Evolutionary conservation across 2,113 vertebrate genomes (phyloP).

Genomic region (Anolis sagrei): DNA sequence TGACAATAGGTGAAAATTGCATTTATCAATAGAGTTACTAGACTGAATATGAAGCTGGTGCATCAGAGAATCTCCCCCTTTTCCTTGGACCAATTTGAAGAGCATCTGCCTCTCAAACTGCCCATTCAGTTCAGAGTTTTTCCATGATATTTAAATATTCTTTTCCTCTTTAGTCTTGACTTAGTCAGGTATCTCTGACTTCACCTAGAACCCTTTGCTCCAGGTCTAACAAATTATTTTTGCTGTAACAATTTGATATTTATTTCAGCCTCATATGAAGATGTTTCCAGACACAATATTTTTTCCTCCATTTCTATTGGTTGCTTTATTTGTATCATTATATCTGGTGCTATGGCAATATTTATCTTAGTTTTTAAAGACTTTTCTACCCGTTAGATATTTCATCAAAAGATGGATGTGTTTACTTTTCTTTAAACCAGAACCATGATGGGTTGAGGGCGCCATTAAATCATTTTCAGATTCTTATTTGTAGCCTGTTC

Average conservation of each 20-base stretch:
- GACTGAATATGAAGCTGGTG: no score
- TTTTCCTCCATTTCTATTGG: neutral
- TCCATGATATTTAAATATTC: neutral
- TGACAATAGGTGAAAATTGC: no score
- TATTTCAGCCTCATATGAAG: neutral
- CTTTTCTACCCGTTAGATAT: slow-evolving; percentile 29
- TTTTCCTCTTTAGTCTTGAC: neutral
- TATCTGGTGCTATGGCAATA: neutral
- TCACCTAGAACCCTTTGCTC: neutral
- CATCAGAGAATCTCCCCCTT: no score
- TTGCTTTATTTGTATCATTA: neutral
- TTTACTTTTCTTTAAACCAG: slow-evolving; percentile 29
- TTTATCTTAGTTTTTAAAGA: slow-evolving; percentile 26
- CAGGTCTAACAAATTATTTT: neutral
- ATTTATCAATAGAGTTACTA: no score
- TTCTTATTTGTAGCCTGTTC: slow-evolving; percentile 26
- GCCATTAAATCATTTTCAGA: slow-evolving; percentile 22
- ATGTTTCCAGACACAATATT: neutral
- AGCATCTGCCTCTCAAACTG: no score
- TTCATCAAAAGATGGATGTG: slow-evolving; percentile 35
- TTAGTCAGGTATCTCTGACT: neutral
- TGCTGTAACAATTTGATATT: neutral
- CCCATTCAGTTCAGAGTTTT: no score
- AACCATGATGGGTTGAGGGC: slow-evolving; percentile 27
- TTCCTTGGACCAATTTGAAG: no score